Evolutionary conservation across 92 coral and sea anemone species (phyloP).

Genomic region (Phenganax subtilis): DNA sequence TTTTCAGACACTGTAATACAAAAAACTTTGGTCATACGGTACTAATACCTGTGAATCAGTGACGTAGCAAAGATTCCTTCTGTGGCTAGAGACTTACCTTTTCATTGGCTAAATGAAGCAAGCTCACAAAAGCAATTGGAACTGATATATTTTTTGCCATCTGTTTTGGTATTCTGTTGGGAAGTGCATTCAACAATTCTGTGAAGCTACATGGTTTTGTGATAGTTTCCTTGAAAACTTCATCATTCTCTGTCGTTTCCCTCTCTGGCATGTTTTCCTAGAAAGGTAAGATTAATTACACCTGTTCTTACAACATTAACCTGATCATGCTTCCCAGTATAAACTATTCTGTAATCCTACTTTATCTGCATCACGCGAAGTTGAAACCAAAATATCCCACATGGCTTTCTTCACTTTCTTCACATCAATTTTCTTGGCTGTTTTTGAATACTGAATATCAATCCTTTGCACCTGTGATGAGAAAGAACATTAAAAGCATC

Average conservation of each 20-base stretch:
- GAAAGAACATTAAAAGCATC: not conserved
- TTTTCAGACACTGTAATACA: slow-evolving; percentile 8
- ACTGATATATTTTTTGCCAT: slow-evolving; percentile 91
- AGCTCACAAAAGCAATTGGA: slow-evolving; percentile 86
- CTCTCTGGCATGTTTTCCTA: slow-evolving; percentile 73
- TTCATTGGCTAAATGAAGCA: slow-evolving; percentile 93
- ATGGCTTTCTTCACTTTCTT: slow-evolving; percentile 76
- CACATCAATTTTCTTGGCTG: slow-evolving; percentile 96
- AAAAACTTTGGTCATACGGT: not conserved
- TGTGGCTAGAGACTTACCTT: slow-evolving; percentile 51
- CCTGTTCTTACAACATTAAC: no score
- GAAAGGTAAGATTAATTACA: not conserved
- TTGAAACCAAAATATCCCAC: slow-evolving; percentile 66
- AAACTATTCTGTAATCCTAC: slow-evolving; percentile 11
- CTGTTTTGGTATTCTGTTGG: slow-evolving; percentile 65
- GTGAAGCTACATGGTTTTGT: slow-evolving; percentile 62
- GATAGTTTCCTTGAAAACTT: slow-evolving; percentile 27
- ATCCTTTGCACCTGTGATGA: slow-evolving; percentile 72
- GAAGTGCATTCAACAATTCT: slow-evolving; percentile 60
- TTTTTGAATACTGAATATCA: slow-evolving; percentile 84
- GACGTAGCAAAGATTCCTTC: not conserved
- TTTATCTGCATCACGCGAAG: slow-evolving; percentile 51
- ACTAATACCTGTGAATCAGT: not conserved
- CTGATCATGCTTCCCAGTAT: not conserved
- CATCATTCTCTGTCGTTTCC: slow-evolving; percentile 16